phyloP scores from a whole-genome alignment of 1,140 invertebrate genomes.

The Odontomachus brunneus region DNA sequence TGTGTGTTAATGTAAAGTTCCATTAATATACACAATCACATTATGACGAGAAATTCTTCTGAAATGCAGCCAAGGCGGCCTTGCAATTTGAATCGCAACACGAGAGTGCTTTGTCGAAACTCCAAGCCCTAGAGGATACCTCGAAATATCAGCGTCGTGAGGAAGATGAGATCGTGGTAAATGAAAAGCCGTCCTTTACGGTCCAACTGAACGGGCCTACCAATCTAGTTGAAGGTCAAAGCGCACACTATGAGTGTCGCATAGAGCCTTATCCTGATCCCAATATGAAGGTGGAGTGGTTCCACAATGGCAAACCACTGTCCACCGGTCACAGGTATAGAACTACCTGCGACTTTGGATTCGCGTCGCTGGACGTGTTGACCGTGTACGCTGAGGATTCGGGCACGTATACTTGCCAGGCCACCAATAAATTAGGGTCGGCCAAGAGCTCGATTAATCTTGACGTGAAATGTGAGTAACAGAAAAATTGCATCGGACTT shows the following conservation, averaged over 20 bases:
- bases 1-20: not conserved
- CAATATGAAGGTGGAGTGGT: constrained; percentile 97
- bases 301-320: constrained; percentile 96
- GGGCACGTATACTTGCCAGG: constrained; percentile 96
- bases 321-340: constrained; percentile 96
- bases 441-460: constrained; percentile 92
- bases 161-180: constrained; percentile 93
- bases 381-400: constrained; percentile 97
- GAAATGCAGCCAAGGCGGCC: constrained; percentile 90
- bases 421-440: constrained; percentile 94
- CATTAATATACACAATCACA: not conserved
- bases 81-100: constrained; percentile 95
- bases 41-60: constrained; percentile 66
- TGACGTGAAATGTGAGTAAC: constrained; percentile 92
- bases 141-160: constrained; percentile 92
- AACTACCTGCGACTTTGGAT: constrained; percentile 97
- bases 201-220: constrained; percentile 94
- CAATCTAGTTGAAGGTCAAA: constrained; percentile 93
- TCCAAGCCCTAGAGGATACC: constrained; percentile 94
- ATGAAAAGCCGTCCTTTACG: constrained; percentile 93
- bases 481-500: not conserved
- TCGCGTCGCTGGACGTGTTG: constrained; percentile 96
- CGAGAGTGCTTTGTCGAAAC: constrained; percentile 94
- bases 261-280: constrained; percentile 98
- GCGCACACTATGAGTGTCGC: constrained; percentile 97